Percentiles rank a stretch among this genome's conserved stretches.
These are phyloP conservation scores for Chromobotia macracanthus DNA, from an alignment of 2,797 vertebrate genomes.

Conservation along the genomic window DNA sequence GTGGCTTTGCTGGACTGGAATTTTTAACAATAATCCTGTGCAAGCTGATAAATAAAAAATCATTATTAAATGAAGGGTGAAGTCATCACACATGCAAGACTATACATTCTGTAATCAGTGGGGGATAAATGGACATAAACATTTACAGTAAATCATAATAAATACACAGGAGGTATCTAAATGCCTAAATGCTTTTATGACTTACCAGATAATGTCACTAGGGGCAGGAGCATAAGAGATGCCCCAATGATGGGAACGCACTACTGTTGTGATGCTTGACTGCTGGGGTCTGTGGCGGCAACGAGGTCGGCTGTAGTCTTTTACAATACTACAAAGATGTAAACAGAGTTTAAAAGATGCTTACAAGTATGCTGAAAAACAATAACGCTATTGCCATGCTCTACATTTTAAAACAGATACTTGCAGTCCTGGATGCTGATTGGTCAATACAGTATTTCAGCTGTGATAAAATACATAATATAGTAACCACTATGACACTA, in stretches of 20 bases:
- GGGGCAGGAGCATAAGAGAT: conserved; percentile 88
- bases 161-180: no score
- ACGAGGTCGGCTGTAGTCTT: conserved; percentile 81
- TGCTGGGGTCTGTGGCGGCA: conserved; percentile 86
- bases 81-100: no score
- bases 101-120: no score
- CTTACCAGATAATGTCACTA: conserved; percentile 95
- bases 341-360: conserved; percentile 14
- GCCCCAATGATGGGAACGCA: conserved; percentile 89
- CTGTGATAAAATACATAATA: not conserved
- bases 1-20: no score
- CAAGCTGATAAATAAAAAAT: no score
- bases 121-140: no score
- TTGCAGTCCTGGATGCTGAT: not conserved
- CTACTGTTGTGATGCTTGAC: conserved; percentile 89
- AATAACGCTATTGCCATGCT: no score
- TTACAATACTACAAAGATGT: conserved; percentile 80
- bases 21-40: no score
- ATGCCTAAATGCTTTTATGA: conserved; percentile 13
- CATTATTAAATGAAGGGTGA: no score
- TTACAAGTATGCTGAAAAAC: not conserved
- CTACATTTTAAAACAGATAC: not conserved
- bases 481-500: no score
- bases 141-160: no score
- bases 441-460: no score